Evolutionary conservation across 1,140 invertebrate genomes (phyloP), one percentile per base, ranked within the genome.

Genomic region (Drosophila virilis): DNA sequence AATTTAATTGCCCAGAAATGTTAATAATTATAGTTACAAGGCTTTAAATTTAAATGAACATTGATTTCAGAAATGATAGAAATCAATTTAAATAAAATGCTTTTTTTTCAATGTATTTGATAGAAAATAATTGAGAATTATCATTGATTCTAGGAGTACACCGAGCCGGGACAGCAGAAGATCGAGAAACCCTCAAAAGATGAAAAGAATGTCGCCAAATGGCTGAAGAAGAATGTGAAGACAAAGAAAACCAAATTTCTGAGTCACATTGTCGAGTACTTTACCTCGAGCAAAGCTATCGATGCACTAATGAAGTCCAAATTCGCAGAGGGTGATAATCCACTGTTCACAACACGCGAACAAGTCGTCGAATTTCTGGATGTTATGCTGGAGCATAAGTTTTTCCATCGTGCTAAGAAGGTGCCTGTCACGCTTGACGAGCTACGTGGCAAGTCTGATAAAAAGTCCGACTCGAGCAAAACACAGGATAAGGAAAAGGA

Each of bases 201-300:
- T 51, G 97, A 99, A 92, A 98, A 98, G 93, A 94, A 95, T 0
- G 94, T 99, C 22, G 98, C 98, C 0, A 98, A 98, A 93, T 99
- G 97, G 96, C 93, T 99, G 48, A 96, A 97, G 52, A 96, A 97
- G 71, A 98, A 98, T 93, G 96, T 98, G 12, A 97, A 97, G 12
- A 96, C 95, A 7, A 99, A 99, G 93, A 98, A 98, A 91, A 98
- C 98, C 0, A 99, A 98, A 93, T 98, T 99, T 91, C 94, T 98
- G 48, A 97, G 97, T 83, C 98, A 99, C 92, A 97, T 98, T 93
- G 98, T 99, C 0, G 97, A 98, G 92, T 99, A 99, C 93, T 99
- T 99, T 80, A 97, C 97, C 78, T 96, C 95, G 54, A 93, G 94
- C 45, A 97, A 98, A 92, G 98, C 98, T 2, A 95, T 99, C 0